Evolutionary conservation across 2,888 invertebrate species (phyloP).

Genomic region (Eledona agricola): DNA sequence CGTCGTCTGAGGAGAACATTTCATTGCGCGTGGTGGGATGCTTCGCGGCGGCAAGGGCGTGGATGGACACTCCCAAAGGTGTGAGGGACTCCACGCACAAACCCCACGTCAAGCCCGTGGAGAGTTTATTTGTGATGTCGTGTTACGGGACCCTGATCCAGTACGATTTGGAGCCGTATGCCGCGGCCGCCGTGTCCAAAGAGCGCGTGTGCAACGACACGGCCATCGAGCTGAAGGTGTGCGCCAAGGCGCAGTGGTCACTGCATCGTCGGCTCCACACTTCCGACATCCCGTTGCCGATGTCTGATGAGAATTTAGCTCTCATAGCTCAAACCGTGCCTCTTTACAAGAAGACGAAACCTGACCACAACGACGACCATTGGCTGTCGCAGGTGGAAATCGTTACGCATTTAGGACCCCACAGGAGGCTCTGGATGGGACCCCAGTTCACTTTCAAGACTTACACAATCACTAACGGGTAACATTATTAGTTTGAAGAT

Average conservation of each 20-base stretch:
- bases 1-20: constrained; percentile 76
- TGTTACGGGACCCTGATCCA: constrained; percentile 88
- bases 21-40: constrained; percentile 81
- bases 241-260: constrained; percentile 88
- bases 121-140: constrained; percentile 90
- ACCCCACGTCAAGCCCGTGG: constrained; percentile 70
- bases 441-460: constrained; percentile 99
- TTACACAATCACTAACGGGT: constrained; percentile 81
- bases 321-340: constrained; percentile 61
- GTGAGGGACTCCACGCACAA: constrained; percentile 50
- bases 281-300: constrained; percentile 79
- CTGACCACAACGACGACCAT: constrained; percentile 73
- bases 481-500: constrained; percentile 38
- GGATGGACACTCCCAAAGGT: constrained; percentile 65
- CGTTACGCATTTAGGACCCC: constrained; percentile 95
- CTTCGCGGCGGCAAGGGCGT: constrained; percentile 80
- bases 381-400: constrained; percentile 98
- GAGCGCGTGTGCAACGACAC: constrained; percentile 89
- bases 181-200: constrained; percentile 74
- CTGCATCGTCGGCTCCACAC: constrained; percentile 73
- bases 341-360: constrained; percentile 43
- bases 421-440: constrained; percentile 97
- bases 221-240: constrained; percentile 82
- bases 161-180: constrained; percentile 85
- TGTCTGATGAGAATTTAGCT: constrained; percentile 75